These are phyloP conservation scores for Petaurus breviceps DNA, from an alignment of 2,113 vertebrate genomes.

Conservation along the genomic window DNA sequence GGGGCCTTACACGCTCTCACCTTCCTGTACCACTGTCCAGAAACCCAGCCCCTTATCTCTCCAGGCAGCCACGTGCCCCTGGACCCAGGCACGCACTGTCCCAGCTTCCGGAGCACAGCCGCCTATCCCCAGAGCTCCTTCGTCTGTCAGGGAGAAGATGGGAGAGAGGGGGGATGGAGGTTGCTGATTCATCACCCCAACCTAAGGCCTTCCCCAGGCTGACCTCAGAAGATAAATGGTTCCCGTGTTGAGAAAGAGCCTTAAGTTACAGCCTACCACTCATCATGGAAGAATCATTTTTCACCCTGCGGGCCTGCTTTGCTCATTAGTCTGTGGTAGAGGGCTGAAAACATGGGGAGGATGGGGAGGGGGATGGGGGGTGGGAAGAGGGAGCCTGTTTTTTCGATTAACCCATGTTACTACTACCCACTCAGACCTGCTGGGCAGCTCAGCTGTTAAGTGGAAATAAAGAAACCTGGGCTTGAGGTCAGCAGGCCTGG, in stretches of 20 bases:
- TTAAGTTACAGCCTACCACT: background rate
- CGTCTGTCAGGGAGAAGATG: background rate
- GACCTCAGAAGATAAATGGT: background rate
- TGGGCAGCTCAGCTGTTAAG: background rate
- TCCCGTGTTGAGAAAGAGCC: background rate
- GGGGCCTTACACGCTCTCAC: background rate
- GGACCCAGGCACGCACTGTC: background rate
- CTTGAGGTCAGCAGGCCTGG: too few species aligned
- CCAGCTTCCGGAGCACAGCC: background rate
- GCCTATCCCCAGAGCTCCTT: background rate
- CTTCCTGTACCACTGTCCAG: background rate
- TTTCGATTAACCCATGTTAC: background rate
- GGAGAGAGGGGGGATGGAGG: background rate
- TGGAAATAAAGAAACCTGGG: background rate
- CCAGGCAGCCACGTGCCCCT: background rate
- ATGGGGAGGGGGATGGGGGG: background rate
- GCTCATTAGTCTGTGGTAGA: background rate
- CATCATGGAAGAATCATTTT: background rate
- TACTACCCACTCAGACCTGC: background rate
- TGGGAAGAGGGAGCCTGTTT: background rate
- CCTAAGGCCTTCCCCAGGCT: background rate
- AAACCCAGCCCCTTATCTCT: background rate
- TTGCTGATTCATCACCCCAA: background rate
- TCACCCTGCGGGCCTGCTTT: constrained; percentile 26
- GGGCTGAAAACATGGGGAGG: background rate